Percentiles rank a stretch among this genome's conserved stretches.
These are phyloP conservation scores for Tetrax tetrax DNA, from an alignment of 2,113 vertebrate genomes.

Conservation along the genomic window DNA sequence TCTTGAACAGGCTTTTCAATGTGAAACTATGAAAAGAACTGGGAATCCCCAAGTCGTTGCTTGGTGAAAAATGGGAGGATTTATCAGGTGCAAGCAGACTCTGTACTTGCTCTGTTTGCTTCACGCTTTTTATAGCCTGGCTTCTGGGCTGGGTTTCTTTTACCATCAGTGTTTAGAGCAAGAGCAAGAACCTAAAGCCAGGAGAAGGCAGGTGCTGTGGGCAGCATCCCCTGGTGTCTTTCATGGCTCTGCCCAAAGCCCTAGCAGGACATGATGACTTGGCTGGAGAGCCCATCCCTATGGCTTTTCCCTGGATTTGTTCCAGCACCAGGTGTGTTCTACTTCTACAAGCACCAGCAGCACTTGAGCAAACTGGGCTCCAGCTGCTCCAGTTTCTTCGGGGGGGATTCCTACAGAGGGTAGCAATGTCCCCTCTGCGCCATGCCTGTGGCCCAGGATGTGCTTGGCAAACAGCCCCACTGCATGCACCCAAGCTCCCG, in stretches of 20 bases:
- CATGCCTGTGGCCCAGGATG: fast-evolving
- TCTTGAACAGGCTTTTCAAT: not conserved
- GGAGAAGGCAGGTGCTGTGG: not conserved
- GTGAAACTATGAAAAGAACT: not conserved
- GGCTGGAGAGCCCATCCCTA: not conserved
- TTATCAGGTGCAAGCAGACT: not conserved
- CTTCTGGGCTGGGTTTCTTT: not conserved
- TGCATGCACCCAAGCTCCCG: not conserved
- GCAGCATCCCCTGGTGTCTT: not conserved
- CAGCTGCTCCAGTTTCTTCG: not conserved
- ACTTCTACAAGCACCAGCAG: not conserved
- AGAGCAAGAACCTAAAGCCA: not conserved
- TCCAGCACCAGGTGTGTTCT: no score
- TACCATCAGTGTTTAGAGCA: not conserved
- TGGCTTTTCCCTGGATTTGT: not conserved
- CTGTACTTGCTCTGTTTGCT: not conserved
- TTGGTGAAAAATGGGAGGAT: not conserved
- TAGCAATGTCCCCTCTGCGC: not conserved
- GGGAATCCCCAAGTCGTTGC: not conserved
- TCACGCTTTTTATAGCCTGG: not conserved
- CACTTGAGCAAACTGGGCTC: not conserved
- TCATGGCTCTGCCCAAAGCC: not conserved
- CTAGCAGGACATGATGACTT: not conserved
- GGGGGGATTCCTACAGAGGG: not conserved
- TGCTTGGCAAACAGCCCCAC: not conserved